These are phyloP conservation scores for Colinus virginianus DNA, from an alignment of 2,113 vertebrate species.

Conservation along the genomic window DNA sequence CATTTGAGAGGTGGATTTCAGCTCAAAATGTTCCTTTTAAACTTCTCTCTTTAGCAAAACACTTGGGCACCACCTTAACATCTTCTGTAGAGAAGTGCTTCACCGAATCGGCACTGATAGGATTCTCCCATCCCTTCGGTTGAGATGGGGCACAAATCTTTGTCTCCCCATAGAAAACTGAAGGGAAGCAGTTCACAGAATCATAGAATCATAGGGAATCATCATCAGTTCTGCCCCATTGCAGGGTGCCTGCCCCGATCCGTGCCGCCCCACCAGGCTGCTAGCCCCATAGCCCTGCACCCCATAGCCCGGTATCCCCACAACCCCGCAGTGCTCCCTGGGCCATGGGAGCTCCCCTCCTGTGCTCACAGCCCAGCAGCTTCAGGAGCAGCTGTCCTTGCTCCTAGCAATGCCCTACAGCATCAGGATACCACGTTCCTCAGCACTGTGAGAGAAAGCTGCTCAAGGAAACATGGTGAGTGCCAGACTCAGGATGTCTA, in stretches of 20 bases:
- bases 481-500: slow-evolving; percentile 9
- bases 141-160: not conserved
- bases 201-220: too few species aligned
- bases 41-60: slow-evolving; percentile 29
- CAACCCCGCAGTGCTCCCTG: too few species aligned
- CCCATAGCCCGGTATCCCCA: too few species aligned
- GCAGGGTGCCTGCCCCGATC: too few species aligned
- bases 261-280: too few species aligned
- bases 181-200: not conserved
- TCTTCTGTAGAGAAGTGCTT: slow-evolving; percentile 12
- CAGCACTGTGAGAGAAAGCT: not conserved
- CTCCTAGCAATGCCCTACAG: not conserved
- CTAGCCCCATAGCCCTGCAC: too few species aligned
- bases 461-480: not conserved
- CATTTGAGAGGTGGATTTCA: slow-evolving; percentile 6
- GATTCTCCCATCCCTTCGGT: not conserved
- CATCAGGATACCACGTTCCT: not conserved
- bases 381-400: not conserved
- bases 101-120: not conserved
- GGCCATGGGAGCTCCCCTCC: too few species aligned
- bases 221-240: not conserved
- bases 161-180: not conserved
- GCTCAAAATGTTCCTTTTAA: slow-evolving; percentile 33
- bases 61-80: not conserved
- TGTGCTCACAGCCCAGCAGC: not conserved